Conservation (phyloP, 2,113 vertebrate species). For the Phylloscopus trochilus region DNA sequence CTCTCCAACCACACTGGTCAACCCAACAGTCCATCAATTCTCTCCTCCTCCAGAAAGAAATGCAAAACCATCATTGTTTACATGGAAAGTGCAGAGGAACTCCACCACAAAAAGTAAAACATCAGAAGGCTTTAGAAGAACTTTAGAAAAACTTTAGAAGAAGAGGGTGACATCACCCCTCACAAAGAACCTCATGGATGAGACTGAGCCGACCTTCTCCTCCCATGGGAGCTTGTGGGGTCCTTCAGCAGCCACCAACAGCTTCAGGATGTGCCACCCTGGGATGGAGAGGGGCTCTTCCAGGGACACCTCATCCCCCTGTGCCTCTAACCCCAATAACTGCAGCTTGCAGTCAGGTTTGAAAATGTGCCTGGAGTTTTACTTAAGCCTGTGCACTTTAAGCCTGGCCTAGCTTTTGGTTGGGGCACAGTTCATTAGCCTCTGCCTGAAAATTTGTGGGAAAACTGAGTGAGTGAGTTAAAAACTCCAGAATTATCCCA, state of each 20-base stretch:
- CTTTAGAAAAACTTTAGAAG: too few relatives aligned
- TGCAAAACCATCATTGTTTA: too few relatives aligned
- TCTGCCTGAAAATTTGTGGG: not conserved
- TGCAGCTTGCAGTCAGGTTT: not conserved
- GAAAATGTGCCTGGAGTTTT: not conserved
- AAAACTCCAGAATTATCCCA: not conserved
- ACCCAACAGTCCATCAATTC: too few relatives aligned
- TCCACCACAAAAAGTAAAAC: too few relatives aligned
- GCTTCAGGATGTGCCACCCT: not conserved
- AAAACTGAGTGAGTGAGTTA: not conserved
- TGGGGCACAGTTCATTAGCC: not conserved
- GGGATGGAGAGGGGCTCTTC: not conserved
- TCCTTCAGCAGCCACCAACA: not conserved
- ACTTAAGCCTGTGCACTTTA: not conserved
- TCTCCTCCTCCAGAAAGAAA: too few relatives aligned
- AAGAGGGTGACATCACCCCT: not conserved
- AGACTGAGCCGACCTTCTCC: not conserved
- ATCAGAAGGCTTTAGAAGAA: too few relatives aligned
- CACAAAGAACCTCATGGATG: fast-evolving
- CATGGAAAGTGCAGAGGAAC: too few relatives aligned
- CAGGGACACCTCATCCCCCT: not conserved
- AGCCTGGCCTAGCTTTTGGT: not conserved
- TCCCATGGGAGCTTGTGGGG: fast-evolving
- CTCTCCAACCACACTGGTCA: too few relatives aligned
- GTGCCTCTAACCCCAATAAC: fast-evolving